Base-by-base conservation (phyloP, 2,888 invertebrate species). In the Cephus runcator region DNA sequence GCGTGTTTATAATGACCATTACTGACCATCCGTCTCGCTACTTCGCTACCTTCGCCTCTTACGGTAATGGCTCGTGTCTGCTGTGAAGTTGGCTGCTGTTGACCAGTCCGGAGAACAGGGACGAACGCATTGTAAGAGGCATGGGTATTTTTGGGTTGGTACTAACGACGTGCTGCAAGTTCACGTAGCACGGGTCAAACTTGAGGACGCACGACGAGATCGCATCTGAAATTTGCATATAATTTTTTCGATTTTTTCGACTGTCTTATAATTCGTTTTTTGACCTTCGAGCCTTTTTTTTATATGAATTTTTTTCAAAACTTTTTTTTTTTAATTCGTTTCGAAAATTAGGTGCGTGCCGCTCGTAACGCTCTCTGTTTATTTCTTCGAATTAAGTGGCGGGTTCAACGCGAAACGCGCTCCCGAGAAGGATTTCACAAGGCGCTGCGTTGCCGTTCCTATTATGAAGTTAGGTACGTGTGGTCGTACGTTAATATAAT, bases 1-100 rank as follows among this genome's bases (percentile, higher is more conserved):
- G 90, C 91, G 90, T 91, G 90, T 89, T 88, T 88, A 87, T 90
- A 90, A 91, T 91, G 91, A 91, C 90, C 90, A 91, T 90, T 90
- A 90, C 89, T 89, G 90, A 88, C 87, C 86, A 86, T 85, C 88
- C 85, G 86, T 85, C 87, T 89, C 85, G 86, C 88, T 88, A 87
- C 87, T 79, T 83, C 83, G 84, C 85, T 86, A 86, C 85, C 85
- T 86, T 87, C 86, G 86, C 83, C 87, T 88, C 87, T 88, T 87
- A 87, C 83, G 86, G 88, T 89, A 89, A 90, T 90, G 88, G 88
- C 87, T 89, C 89, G 88, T 88, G 88, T 88, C 89, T 88, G 84
- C 89, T 88, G 84, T 85, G 83, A 40, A 40, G 40, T 40, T 40
- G 78, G 78, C 79, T 83, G 81, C 82, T 79, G 69, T 23, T 15